These are phyloP conservation scores for Exephanes ischioxanthus DNA, from an alignment of 2,888 invertebrate species.

Conservation along the genomic window DNA sequence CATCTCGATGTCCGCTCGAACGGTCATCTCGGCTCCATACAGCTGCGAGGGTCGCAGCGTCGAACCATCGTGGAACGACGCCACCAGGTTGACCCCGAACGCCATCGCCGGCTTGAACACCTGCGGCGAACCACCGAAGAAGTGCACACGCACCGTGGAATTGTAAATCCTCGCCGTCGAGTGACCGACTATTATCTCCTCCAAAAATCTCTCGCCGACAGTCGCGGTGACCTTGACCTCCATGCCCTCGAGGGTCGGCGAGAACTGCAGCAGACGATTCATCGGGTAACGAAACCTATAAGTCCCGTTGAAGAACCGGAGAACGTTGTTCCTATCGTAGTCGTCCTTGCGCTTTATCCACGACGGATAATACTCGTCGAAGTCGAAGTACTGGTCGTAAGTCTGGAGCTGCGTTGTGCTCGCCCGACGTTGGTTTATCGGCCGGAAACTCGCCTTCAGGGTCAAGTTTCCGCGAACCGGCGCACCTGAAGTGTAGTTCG, in stretches of 20 bases:
- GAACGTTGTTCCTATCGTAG: conserved; percentile 88
- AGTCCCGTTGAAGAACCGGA: conserved; percentile 94
- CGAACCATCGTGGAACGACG: conserved; percentile 96
- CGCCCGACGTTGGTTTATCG: conserved; percentile 85
- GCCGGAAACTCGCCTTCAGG: conserved; percentile 91
- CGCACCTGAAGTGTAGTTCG: conserved; percentile 97
- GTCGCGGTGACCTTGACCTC: conserved; percentile 94
- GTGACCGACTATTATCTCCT: conserved; percentile 94
- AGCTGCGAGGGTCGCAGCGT: conserved; percentile 89
- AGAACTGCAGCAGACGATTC: conserved; percentile 90
- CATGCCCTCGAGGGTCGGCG: conserved; percentile 90
- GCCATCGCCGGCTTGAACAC: conserved; percentile 98
- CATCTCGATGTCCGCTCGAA: conserved; percentile 88
- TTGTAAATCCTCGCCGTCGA: conserved; percentile 95
- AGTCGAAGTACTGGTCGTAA: conserved; percentile 91
- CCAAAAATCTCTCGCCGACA: conserved; percentile 94
- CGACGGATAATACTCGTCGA: conserved; percentile 93
- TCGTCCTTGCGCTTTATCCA: conserved; percentile 90
- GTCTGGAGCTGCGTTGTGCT: conserved; percentile 76
- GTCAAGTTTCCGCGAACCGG: conserved; percentile 96
- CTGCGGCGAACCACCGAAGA: conserved; percentile 96
- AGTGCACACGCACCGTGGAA: conserved; percentile 92
- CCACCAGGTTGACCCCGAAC: conserved; percentile 92
- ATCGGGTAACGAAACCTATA: conserved; percentile 93
- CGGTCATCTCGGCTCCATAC: conserved; percentile 88